phyloP scores from a whole-genome alignment of 2,797 vertebrate species.

The Esox lucius region DNA sequence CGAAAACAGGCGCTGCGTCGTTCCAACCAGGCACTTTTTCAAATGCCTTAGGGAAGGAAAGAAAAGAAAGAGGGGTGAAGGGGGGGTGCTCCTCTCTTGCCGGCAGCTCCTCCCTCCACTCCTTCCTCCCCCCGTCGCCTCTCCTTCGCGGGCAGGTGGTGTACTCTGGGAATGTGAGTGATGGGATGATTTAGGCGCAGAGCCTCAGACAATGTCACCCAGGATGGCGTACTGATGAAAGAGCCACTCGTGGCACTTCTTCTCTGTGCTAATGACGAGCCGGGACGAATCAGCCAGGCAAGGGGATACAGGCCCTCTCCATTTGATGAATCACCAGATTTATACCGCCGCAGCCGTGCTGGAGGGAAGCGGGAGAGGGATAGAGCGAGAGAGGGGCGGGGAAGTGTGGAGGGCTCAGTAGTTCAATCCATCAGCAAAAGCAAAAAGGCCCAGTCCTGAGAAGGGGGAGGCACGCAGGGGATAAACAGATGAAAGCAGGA shows the following conservation, averaged over 20 bases:
- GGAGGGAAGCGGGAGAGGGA: slow-evolving; percentile 7
- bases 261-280: slow-evolving; percentile 13
- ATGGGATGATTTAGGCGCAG: slow-evolving; percentile 16
- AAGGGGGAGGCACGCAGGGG: neutral
- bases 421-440: neutral
- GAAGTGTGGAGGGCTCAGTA: neutral
- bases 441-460: neutral
- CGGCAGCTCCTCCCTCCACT: neutral
- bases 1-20: neutral
- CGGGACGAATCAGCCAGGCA: neutral
- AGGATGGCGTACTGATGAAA: slow-evolving; percentile 28
- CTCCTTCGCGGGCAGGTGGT: neutral
- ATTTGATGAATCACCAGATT: slow-evolving; percentile 17
- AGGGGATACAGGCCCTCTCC: slow-evolving; percentile 11
- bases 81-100: slow-evolving; percentile 2
- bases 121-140: neutral
- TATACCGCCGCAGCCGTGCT: neutral
- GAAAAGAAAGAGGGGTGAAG: neutral
- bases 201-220: slow-evolving; percentile 13
- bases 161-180: slow-evolving; percentile 11
- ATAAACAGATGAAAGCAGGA: neutral
- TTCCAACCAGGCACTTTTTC: neutral
- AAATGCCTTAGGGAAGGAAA: neutral
- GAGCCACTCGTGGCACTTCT: slow-evolving; percentile 9
- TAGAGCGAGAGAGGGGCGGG: slow-evolving; percentile 2